Percentiles rank a stretch among this genome's conserved stretches.
These are phyloP conservation scores for Acholoe squamosa DNA, from an alignment of 2,888 invertebrate species.

Conservation along the genomic window DNA sequence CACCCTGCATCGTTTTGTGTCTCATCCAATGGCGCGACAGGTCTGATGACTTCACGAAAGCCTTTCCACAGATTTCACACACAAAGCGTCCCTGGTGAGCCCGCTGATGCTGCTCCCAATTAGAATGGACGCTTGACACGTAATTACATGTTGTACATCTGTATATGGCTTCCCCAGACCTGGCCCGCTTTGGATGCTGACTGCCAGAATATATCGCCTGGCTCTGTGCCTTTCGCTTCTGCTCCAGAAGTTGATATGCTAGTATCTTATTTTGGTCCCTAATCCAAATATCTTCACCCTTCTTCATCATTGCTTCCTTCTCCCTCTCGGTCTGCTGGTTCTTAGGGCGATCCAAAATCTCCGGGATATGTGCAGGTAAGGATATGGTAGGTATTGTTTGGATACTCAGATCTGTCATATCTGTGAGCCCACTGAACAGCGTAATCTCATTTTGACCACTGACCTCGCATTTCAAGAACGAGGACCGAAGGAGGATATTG, in stretches of 20 bases:
- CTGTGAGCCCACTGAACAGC: no score
- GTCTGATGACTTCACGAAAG: slow-evolving; percentile 67
- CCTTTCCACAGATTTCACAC: slow-evolving; percentile 66
- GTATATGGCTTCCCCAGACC: slow-evolving; percentile 45
- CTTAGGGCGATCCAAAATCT: no score
- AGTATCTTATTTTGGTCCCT: no score
- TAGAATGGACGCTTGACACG: slow-evolving; percentile 43
- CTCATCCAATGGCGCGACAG: slow-evolving; percentile 67
- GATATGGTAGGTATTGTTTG: no score
- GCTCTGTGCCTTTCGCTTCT: neutral
- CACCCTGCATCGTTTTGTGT: slow-evolving; percentile 60
- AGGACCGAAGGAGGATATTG: neutral
- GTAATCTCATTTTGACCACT: neutral
- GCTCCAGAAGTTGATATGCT: neutral
- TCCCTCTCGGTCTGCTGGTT: no score
- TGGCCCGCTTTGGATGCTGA: neutral
- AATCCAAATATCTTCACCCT: no score
- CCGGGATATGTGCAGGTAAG: no score
- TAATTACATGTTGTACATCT: slow-evolving; percentile 65
- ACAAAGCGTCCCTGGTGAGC: slow-evolving; percentile 66
- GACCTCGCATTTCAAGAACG: neutral
- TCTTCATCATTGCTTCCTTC: no score
- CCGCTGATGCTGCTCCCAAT: slow-evolving; percentile 63
- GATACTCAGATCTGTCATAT: no score
- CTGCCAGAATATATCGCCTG: neutral